A percentile compares a stretch with the other conserved stretches of the same genome.
These are phyloP conservation scores for Anniella stebbinsi DNA, from an alignment of 2,797 vertebrate genomes.

Conservation along the genomic window DNA sequence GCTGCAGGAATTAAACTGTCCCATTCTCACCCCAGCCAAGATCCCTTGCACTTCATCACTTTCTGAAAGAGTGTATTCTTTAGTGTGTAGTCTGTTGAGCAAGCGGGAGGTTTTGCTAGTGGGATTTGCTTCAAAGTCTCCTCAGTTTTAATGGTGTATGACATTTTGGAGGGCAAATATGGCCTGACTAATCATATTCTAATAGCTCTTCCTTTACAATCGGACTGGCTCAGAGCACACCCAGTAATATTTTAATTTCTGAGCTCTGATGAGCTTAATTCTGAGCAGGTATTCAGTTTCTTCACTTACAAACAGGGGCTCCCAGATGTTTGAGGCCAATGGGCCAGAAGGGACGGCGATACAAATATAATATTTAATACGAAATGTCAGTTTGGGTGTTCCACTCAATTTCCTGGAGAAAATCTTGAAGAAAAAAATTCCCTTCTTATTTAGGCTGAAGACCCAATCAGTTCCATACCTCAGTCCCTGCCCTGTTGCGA, in stretches of 20 bases:
- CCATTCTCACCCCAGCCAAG: neutral
- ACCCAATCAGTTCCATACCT: conserved; percentile 78
- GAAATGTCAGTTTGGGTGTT: conserved; percentile 83
- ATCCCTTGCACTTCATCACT: neutral
- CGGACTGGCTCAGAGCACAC: conserved; percentile 59
- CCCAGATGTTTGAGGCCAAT: conserved; percentile 81
- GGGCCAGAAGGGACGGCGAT: conserved; percentile 66
- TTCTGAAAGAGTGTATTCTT: conserved; percentile 52
- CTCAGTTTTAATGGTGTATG: conserved; percentile 81
- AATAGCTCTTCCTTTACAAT: conserved; percentile 79
- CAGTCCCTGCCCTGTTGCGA: conserved; percentile 65
- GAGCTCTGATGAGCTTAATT: conserved; percentile 79
- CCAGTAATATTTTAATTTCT: conserved; percentile 80
- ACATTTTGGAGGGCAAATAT: conserved; percentile 80
- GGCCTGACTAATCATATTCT: conserved; percentile 81
- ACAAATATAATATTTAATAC: conserved; percentile 81
- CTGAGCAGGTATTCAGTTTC: conserved; percentile 82
- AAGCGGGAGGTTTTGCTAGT: conserved; percentile 71
- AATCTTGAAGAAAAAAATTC: conserved; percentile 77
- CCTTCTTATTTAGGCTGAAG: conserved; percentile 76
- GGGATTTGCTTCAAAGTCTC: conserved; percentile 68
- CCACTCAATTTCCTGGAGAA: conserved; percentile 87
- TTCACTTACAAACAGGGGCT: conserved; percentile 63
- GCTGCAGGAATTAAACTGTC: neutral
- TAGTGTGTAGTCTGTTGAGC: conserved; percentile 59